Conservation (phyloP, 2,888 invertebrate genomes). For the Cheilosia variabilis region DNA sequence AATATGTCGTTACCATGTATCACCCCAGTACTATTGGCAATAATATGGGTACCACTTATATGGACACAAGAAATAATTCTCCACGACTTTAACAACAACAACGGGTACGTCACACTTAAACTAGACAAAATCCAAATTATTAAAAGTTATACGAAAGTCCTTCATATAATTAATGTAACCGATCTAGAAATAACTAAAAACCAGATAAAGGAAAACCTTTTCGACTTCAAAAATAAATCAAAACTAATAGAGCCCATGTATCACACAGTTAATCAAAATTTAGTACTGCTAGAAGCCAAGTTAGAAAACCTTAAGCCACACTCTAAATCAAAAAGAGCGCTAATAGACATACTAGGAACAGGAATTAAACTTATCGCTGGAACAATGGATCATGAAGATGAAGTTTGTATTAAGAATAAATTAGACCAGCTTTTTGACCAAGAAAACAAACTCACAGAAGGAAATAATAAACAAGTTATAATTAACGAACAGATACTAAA, state of each 20-base stretch:
- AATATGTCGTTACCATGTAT: too few relatives aligned
- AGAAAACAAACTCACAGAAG: constrained; percentile 10
- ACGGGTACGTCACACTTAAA: constrained; percentile 9
- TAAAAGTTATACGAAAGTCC: constrained; percentile 12
- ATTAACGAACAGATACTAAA: constrained; percentile 13
- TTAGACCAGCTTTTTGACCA: constrained; percentile 9
- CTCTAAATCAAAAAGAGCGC: constrained; percentile 6
- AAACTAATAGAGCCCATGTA: constrained; percentile 4
- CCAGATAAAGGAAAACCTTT: constrained; percentile 2
- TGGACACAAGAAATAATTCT: constrained; percentile 1
- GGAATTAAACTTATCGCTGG: constrained; percentile 28
- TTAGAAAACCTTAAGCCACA: constrained; percentile 22
- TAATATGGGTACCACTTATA: not conserved
- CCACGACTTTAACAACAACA: constrained; percentile 14
- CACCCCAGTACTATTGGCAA: not conserved
- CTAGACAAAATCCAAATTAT: not conserved
- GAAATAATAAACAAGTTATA: constrained; percentile 27
- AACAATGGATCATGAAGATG: constrained; percentile 31
- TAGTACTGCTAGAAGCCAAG: not conserved
- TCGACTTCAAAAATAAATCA: not conserved
- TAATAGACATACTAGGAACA: constrained; percentile 25
- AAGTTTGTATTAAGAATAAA: constrained; percentile 11
- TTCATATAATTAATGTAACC: constrained; percentile 23
- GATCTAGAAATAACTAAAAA: not conserved
- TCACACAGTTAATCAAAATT: constrained; percentile 13